phyloP scores from a whole-genome alignment of 2,113 vertebrate species.

The Centropus unirufus region DNA sequence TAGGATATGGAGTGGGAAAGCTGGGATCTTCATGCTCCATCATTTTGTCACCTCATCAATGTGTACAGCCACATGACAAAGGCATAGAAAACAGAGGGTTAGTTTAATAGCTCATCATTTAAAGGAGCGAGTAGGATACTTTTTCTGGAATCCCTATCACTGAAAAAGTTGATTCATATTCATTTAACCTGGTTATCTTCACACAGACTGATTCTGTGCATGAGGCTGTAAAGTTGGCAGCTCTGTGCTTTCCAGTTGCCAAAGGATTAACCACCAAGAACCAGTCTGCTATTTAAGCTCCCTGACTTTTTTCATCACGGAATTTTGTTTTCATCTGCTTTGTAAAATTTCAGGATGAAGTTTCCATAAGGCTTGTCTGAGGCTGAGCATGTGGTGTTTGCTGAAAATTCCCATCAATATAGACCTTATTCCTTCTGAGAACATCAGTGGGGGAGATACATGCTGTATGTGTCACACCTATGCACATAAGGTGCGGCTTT shows the following conservation, averaged over 20 bases:
- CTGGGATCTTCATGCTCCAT: neutral
- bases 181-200: slow-evolving; percentile 10
- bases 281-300: slow-evolving; percentile 10
- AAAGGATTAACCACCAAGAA: slow-evolving; percentile 26
- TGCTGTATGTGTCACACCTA: neutral
- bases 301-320: neutral
- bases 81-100: neutral
- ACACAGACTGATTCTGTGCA: neutral
- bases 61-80: neutral
- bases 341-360: neutral
- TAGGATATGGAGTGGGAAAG: neutral
- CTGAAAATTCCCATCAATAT: neutral
- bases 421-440: neutral
- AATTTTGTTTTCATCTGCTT: slow-evolving; percentile 27
- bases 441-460: neutral
- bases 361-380: slow-evolving; percentile 12
- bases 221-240: neutral
- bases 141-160: neutral
- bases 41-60: neutral
- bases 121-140: neutral
- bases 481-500: neutral
- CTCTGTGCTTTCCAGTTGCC: neutral
- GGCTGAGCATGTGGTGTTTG: neutral
- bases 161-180: neutral
- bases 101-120: neutral